Percentiles rank a stretch among this genome's conserved stretches.
Evolutionary conservation across 2,113 vertebrate genomes (phyloP).

Genomic region (Holacanthus passer): DNA sequence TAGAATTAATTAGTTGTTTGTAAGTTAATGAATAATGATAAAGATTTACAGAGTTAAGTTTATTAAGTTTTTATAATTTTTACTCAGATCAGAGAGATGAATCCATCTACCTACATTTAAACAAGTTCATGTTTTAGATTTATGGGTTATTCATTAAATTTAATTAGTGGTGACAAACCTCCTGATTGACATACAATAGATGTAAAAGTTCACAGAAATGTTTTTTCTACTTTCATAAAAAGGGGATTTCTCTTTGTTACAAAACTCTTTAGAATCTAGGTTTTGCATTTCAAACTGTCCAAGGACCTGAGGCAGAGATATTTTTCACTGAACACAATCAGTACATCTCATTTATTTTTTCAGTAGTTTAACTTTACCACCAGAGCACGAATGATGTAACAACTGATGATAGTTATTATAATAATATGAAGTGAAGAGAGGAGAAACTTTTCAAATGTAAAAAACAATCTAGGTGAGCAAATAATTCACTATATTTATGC

Average conservation of each 20-base stretch:
- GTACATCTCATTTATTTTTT: constrained; percentile 26
- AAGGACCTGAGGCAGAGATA: not conserved
- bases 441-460: not conserved
- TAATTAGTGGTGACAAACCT: not conserved
- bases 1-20: constrained; percentile 51
- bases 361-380: constrained; percentile 8
- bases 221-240: not conserved
- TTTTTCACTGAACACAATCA: constrained; percentile 20
- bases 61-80: not conserved
- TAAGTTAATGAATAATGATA: constrained; percentile 34
- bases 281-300: constrained; percentile 33
- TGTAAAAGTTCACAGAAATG: constrained; percentile 3
- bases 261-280: constrained; percentile 8
- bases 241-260: constrained; percentile 22
- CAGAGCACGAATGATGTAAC: not conserved
- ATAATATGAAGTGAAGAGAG: not conserved
- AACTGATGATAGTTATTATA: not conserved
- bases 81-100: not conserved
- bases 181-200: not conserved
- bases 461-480: not conserved
- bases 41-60: too few species aligned
- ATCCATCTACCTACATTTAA: constrained; percentile 6
- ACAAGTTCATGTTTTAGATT: not conserved
- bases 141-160: not conserved
- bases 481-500: not conserved